Evolutionary conservation across 2,888 invertebrate genomes (phyloP).

Genomic region (Microplitis deprimator): DNA sequence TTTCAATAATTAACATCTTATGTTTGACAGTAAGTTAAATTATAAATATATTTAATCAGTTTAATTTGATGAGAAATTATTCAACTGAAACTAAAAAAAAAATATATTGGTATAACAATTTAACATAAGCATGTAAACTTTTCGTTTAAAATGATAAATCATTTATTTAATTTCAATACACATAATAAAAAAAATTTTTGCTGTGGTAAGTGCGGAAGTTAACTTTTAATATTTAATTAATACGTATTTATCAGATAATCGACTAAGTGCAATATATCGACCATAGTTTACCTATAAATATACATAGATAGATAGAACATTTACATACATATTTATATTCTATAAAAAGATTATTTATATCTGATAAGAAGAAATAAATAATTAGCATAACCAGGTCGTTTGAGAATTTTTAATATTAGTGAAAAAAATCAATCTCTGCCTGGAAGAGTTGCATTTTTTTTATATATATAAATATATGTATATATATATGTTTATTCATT

Average conservation of each 20-base stretch:
- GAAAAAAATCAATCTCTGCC: slow-evolving; percentile 1
- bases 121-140: background rate
- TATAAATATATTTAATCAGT: no score
- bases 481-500: slow-evolving; percentile 21
- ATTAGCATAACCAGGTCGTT: slow-evolving; percentile 1
- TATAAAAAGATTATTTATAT: slow-evolving; percentile 29
- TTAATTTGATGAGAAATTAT: no score
- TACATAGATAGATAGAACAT: slow-evolving; percentile 40
- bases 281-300: slow-evolving; percentile 41
- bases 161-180: slow-evolving; percentile 30
- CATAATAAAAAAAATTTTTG: slow-evolving; percentile 22
- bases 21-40: no score
- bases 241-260: slow-evolving; percentile 34
- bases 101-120: no score
- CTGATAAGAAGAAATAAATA: slow-evolving; percentile 5
- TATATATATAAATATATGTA: background rate
- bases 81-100: no score
- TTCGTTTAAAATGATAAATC: slow-evolving; percentile 23
- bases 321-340: slow-evolving; percentile 42
- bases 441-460: background rate
- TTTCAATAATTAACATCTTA: no score
- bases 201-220: slow-evolving; percentile 28
- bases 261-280: slow-evolving; percentile 42
- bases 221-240: slow-evolving; percentile 16
- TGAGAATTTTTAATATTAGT: slow-evolving; percentile 5